A percentile compares a stretch with the other conserved stretches of the same genome.
These are phyloP conservation scores for Leptatherina wallacei DNA, from an alignment of 2,797 vertebrate genomes.

Conservation along the genomic window DNA sequence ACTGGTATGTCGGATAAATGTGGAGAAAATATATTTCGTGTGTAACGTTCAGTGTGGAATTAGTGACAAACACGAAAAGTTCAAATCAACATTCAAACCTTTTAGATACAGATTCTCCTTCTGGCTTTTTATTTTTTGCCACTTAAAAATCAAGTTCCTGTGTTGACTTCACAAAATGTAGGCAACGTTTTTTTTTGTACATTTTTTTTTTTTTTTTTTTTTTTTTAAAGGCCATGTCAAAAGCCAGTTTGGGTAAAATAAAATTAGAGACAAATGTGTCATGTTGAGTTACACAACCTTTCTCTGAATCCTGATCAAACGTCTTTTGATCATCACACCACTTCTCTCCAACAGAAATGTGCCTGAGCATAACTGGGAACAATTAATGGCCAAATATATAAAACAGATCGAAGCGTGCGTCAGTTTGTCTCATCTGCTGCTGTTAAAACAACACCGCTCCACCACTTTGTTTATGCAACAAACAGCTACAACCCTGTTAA, in stretches of 20 bases:
- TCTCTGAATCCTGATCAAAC: conserved; percentile 4
- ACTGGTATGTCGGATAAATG: background rate
- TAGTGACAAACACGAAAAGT: background rate
- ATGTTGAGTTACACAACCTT: background rate
- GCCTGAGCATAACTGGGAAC: background rate
- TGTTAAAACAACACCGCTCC: conserved; percentile 1
- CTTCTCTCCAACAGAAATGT: conserved; percentile 2
- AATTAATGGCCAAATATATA: background rate
- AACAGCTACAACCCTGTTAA: conserved; percentile 11
- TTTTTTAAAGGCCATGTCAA: conserved; percentile 19
- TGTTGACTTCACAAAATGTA: conserved; percentile 21
- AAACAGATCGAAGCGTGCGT: background rate
- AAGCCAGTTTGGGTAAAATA: background rate
- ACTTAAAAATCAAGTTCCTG: conserved; percentile 1
- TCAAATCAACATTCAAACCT: background rate
- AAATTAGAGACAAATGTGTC: background rate
- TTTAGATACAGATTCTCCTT: background rate
- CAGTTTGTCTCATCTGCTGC: background rate
- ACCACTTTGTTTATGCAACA: conserved; percentile 3
- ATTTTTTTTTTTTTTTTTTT: too few relatives aligned
- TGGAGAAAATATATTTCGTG: background rate
- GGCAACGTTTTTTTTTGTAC: conserved; percentile 20
- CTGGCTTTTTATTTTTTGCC: background rate
- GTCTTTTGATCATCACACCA: background rate
- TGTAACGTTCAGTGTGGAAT: background rate